A percentile compares a stretch with the other conserved stretches of the same genome.
Conservation (phyloP, 64 coral and sea anemone species). For the Pocillopora damicornis region DNA sequence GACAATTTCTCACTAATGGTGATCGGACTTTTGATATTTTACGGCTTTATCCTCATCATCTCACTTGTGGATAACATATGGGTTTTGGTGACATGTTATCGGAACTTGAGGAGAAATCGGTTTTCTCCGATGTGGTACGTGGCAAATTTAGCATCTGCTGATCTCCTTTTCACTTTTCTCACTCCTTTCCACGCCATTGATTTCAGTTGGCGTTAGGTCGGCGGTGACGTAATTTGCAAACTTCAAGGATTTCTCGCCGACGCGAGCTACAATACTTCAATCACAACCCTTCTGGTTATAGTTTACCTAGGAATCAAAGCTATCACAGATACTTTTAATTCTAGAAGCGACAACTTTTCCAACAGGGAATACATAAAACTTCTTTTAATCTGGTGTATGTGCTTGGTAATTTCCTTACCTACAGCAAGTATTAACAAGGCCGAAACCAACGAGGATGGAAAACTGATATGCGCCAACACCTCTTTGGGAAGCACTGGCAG, state of each 20-base stretch:
- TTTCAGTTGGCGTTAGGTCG: slow-evolving; percentile 14
- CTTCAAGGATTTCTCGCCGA: slow-evolving; percentile 33
- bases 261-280: not conserved
- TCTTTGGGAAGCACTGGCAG: not conserved
- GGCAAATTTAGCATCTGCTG: slow-evolving; percentile 25
- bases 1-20: not conserved
- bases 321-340: no score
- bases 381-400: not conserved
- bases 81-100: not conserved
- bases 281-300: no score
- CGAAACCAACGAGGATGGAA: not conserved
- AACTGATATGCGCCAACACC: not conserved
- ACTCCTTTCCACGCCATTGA: no score
- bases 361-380: not conserved
- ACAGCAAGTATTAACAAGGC: not conserved
- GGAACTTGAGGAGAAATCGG: not conserved
- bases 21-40: not conserved
- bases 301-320: no score
- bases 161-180: no score
- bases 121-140: slow-evolving; percentile 5
- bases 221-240: slow-evolving; percentile 34
- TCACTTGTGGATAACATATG: not conserved
- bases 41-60: not conserved
- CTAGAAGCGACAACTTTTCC: no score
- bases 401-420: not conserved